Evolutionary conservation across 2,888 invertebrate species (phyloP).

Genomic region (Acronicta leporina): DNA sequence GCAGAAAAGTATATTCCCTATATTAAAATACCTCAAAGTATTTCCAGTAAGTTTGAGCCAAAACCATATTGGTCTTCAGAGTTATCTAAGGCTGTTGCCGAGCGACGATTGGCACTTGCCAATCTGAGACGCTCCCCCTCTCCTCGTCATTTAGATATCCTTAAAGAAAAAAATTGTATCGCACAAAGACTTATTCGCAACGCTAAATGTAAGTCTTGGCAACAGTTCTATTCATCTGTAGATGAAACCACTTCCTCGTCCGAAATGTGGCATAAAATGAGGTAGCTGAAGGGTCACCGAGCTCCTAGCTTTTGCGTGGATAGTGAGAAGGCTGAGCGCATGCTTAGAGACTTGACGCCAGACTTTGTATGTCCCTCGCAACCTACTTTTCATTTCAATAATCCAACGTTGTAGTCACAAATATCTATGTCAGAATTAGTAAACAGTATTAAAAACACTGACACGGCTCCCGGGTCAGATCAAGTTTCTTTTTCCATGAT

Average conservation of each 20-base stretch:
- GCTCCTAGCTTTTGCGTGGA: neutral
- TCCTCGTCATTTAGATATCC: neutral
- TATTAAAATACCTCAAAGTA: neutral
- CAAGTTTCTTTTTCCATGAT: neutral
- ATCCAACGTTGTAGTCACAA: neutral
- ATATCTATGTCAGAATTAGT: neutral
- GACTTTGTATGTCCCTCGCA: slow-evolving; percentile 2
- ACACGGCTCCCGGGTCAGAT: neutral
- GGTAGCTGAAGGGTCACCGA: neutral
- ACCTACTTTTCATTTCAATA: neutral
- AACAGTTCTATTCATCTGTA: slow-evolving; percentile 1
- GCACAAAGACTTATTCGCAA: slow-evolving; percentile 3
- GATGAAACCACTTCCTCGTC: neutral
- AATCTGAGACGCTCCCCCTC: slow-evolving; percentile 1
- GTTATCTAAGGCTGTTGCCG: slow-evolving; percentile 1
- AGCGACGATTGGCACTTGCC: slow-evolving; percentile 1
- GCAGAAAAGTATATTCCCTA: slow-evolving; percentile 2
- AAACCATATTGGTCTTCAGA: slow-evolving; percentile 7
- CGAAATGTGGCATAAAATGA: slow-evolving; percentile 10
- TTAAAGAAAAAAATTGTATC: neutral
- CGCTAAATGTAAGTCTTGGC: slow-evolving; percentile 2
- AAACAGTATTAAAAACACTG: slow-evolving; percentile 2
- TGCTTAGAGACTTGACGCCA: neutral
- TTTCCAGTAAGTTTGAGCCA: neutral
- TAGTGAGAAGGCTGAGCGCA: neutral